Base-by-base conservation (phyloP, 2,113 vertebrate genomes). In the Podarcis raffonei region DNA sequence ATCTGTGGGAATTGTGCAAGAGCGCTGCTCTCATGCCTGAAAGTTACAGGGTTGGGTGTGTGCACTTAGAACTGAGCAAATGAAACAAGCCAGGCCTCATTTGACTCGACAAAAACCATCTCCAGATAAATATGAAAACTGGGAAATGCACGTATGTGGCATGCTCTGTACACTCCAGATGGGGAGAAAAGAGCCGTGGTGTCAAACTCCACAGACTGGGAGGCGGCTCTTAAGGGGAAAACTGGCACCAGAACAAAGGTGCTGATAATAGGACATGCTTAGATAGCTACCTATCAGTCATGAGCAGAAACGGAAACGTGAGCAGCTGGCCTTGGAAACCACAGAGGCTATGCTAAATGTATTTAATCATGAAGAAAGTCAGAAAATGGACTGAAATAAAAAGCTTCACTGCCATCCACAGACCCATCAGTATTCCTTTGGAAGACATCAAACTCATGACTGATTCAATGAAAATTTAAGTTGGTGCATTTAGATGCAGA, bases 161-260 rank as follows among this genome's bases (percentile, higher is more conserved):
- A 82, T 48, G 76, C 18, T 66, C 39, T 83, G 91, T 92, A 57
- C 89, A 88, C 89, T 84, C 76, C 18, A 84, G 76, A 11, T 91
- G 86, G 82, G 57, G 74, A 93, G 65, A 90, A 93, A 92, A 82
- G 53, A 91, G 89, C 72, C 23, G 0, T 1, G 3, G 65, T 91
- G 89, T 91, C 84, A 92, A 82, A 84, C 83, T 87, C 59, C 59
- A 88, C 81, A 83, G 90, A 68, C 69, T 81, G 18, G 71, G 62
- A n/a, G 81, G 39, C 25, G 59, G 87, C 42, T 76, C 59, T 62
- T 76, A 89, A 84, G 85, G n/a, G 68, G 18, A 74, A 84, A 84
- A 74, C 0, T 86, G 72, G 83, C 53, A 83, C 2, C 65, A 83
- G 5, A 90, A 92, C 6, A 92, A 91, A 78, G n/a, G 87, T 1